Conservation (phyloP, 1,140 invertebrate species). For the Halesus radiatus region DNA sequence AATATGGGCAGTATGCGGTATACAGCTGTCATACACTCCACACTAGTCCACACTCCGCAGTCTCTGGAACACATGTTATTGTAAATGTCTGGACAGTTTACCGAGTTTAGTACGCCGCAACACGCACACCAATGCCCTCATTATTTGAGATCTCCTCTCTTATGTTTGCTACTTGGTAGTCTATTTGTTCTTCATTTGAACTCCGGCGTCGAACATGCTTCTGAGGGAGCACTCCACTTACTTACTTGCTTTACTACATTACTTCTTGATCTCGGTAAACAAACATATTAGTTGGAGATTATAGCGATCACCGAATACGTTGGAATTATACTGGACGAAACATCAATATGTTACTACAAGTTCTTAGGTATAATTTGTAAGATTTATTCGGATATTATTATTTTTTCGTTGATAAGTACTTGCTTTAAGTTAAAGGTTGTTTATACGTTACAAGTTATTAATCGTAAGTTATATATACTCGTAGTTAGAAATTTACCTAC, state of each 20-base stretch:
- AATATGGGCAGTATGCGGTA: not conserved
- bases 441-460: too few relatives aligned
- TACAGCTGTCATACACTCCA: not conserved
- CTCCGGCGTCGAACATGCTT: not conserved
- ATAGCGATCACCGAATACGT: not conserved
- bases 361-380: too few relatives aligned
- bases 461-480: too few relatives aligned
- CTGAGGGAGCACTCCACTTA: not conserved
- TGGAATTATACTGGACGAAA: too few relatives aligned
- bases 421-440: too few relatives aligned
- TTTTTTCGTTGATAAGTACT: too few relatives aligned
- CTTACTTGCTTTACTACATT: not conserved
- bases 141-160: constrained; percentile 4
- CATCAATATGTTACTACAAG: too few relatives aligned
- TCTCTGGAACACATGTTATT: constrained; percentile 3
- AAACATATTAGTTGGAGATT: not conserved
- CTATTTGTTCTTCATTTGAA: not conserved
- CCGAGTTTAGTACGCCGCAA: not conserved
- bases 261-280: not conserved
- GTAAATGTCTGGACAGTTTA: constrained; percentile 1
- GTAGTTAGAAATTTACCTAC: too few relatives aligned
- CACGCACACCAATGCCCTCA: not conserved
- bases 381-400: too few relatives aligned
- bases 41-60: too few relatives aligned
- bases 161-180: not conserved